These are phyloP conservation scores for Ditylenchus dipsaci DNA, from an alignment of 1,140 invertebrate genomes.

Conservation along the genomic window DNA sequence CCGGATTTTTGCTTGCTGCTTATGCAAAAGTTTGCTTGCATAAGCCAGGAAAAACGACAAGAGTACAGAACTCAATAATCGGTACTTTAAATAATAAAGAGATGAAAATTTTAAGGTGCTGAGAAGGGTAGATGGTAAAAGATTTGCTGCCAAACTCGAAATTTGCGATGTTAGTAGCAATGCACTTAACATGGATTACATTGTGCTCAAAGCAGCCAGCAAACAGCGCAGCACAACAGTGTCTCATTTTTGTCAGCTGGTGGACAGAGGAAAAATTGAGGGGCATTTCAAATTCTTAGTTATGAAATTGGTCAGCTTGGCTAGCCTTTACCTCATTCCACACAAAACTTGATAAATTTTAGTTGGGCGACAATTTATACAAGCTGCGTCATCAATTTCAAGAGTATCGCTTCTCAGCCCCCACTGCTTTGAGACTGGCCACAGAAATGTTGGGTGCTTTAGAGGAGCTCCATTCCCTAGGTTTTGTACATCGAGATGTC, in stretches of 20 bases:
- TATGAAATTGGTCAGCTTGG: conserved; percentile 45
- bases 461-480: conserved; percentile 49
- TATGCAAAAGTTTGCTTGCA: too few species aligned
- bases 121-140: conserved; percentile 43
- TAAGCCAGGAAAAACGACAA: conserved; percentile 2
- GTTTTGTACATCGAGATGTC: conserved; percentile 52
- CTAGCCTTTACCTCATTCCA: not conserved
- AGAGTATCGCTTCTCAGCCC: conserved; percentile 52
- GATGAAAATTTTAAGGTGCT: conserved; percentile 40
- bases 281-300: conserved; percentile 57
- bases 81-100: conserved; percentile 2
- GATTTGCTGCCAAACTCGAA: conserved; percentile 54
- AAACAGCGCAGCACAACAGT: conserved; percentile 14
- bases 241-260: conserved; percentile 36
- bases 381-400: conserved; percentile 51
- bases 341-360: not conserved
- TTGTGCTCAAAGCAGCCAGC: conserved; percentile 48
- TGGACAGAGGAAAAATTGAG: conserved; percentile 56
- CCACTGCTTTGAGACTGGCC: conserved; percentile 47
- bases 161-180: conserved; percentile 46
- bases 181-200: conserved; percentile 53
- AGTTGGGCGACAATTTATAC: conserved; percentile 53
- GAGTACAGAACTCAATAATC: too few species aligned
- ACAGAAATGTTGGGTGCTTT: conserved; percentile 46
- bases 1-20: too few species aligned